Percentiles rank a stretch among this genome's conserved stretches.
Conservation (phyloP, 2,888 invertebrate genomes). For the Timandra comae region DNA sequence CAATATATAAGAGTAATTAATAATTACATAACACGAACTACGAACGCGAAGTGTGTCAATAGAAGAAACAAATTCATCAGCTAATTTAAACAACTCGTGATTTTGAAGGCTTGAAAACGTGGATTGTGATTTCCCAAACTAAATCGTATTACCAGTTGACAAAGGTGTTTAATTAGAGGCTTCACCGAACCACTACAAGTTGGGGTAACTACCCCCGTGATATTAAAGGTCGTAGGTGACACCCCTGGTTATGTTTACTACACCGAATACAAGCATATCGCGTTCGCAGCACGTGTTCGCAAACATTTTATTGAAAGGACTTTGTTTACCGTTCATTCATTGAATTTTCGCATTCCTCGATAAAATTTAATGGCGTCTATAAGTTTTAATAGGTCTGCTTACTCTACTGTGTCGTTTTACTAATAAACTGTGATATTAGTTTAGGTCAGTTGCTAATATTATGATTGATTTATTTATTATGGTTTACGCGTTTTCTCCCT, state of each 20-base stretch:
- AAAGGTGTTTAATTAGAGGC: conserved; percentile 41
- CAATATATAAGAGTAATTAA: too few relatives aligned
- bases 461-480: too few relatives aligned
- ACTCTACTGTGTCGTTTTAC: too few relatives aligned
- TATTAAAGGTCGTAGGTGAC: conserved; percentile 7
- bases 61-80: not conserved
- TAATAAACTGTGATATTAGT: too few relatives aligned
- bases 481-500: too few relatives aligned
- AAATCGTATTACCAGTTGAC: conserved; percentile 15
- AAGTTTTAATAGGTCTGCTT: not conserved
- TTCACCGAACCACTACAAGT: conserved; percentile 13
- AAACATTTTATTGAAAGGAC: not conserved
- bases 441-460: too few relatives aligned
- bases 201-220: conserved; percentile 5
- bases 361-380: not conserved
- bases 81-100: not conserved
- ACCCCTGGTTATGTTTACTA: conserved; percentile 5
- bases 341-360: too few relatives aligned
- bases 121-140: not conserved
- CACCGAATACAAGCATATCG: not conserved
- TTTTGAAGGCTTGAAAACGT: not conserved
- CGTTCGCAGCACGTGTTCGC: too few relatives aligned
- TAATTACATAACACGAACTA: too few relatives aligned
- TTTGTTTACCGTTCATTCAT: not conserved
- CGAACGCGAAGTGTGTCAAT: not conserved